Conservation (phyloP, 1,140 invertebrate genomes). For the Stegodyphus dumicola region DNA sequence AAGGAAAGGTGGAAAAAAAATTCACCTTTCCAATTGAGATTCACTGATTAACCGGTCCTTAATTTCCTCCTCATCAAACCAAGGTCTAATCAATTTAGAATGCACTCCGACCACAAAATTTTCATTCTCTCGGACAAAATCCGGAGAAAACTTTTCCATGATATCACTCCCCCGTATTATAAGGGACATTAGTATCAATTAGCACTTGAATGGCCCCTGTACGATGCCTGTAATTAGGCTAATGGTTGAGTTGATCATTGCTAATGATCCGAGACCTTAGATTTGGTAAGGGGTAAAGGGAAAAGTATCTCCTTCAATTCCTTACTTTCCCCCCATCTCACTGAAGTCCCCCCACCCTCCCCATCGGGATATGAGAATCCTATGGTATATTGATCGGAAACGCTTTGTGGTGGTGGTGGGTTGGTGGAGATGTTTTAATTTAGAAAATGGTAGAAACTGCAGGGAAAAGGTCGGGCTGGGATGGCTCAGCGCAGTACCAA, state of each 20-base stretch:
- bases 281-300: background rate
- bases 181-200: constrained; percentile 55
- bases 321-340: background rate
- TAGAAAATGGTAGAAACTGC: constrained; percentile 21
- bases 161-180: constrained; percentile 46
- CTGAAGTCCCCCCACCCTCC: background rate
- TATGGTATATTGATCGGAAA: constrained; percentile 38
- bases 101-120: background rate
- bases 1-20: too few species aligned
- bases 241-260: constrained; percentile 57
- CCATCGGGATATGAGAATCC: constrained; percentile 8
- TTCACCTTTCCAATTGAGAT: too few species aligned
- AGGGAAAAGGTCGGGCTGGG: constrained; percentile 12
- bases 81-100: constrained; percentile 41
- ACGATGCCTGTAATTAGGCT: constrained; percentile 48
- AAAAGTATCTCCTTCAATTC: background rate
- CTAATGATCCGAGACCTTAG: constrained; percentile 44
- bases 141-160: constrained; percentile 35
- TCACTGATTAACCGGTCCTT: constrained; percentile 33
- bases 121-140: constrained; percentile 24
- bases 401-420: too few species aligned
- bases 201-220: constrained; percentile 43
- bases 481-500: background rate
- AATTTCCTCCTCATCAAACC: constrained; percentile 43
- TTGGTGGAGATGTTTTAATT: constrained; percentile 37